These are phyloP conservation scores for Platorchestia sp. DNA, from an alignment of 1,140 invertebrate genomes.

Conservation along the genomic window DNA sequence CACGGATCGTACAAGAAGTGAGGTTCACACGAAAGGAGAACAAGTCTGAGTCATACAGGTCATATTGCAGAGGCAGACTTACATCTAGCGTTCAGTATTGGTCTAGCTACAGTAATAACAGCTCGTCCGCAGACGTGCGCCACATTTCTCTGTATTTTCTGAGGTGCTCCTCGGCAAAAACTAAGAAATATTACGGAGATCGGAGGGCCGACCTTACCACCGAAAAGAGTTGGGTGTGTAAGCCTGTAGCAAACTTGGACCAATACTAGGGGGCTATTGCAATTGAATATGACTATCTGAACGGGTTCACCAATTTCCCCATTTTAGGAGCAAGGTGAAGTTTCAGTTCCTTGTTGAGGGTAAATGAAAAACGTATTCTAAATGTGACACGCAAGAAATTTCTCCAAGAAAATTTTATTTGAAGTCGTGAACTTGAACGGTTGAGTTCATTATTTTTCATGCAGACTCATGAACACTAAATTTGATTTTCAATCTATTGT, in stretches of 20 bases:
- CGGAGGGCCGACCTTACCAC: not conserved
- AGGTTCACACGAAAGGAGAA: not conserved
- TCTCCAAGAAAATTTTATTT: not conserved
- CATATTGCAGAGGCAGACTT: not conserved
- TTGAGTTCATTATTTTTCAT: not conserved
- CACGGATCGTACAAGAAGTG: not conserved
- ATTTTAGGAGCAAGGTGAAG: not conserved
- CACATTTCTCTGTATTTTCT: conserved; percentile 8
- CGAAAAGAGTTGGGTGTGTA: not conserved
- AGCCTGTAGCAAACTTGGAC: not conserved
- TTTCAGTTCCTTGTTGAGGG: not conserved
- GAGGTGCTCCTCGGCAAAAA: not conserved
- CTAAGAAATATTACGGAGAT: conserved; percentile 1
- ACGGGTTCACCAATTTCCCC: not conserved
- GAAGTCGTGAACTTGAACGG: not conserved
- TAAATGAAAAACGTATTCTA: not conserved
- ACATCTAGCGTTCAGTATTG: not conserved
- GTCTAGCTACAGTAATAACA: not conserved
- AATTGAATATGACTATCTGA: not conserved
- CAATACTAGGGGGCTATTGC: not conserved
- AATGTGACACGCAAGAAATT: not conserved
- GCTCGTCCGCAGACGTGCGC: conserved; percentile 19
- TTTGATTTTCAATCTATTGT: not conserved
- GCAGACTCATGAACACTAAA: not conserved
- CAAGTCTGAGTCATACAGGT: not conserved